Evolutionary conservation across 2,113 vertebrate species (phyloP), one percentile per base, ranked within the genome.

Genomic region (Nasalis larvatus): DNA sequence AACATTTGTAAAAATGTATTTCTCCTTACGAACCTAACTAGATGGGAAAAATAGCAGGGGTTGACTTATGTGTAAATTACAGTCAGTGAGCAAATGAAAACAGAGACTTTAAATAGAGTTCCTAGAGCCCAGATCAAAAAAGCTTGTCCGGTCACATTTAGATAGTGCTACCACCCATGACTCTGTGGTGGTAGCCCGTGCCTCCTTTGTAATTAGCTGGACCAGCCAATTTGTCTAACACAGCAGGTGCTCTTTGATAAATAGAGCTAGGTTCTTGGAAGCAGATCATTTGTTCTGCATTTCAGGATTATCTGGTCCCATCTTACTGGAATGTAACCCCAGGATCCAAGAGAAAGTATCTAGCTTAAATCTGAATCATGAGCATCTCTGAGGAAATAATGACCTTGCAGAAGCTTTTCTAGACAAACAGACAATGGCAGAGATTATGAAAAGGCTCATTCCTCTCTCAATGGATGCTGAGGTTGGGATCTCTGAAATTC

Each of bases 1-100:
- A 76, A 45, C 68, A 42, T 80, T 96, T 86, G 32, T 37, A 84
- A 66, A 92, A 91, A 92, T 86, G n/a, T 63, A 21, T 78, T 82
- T n/a, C 35, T 71, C 42, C 40, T 91, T 45, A 35, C 45, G 82
- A 85, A 81, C 63, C 63, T 92, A 85, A 81, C 56, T 58, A 8
- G 92, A 68, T 3, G 25, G 78, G 37, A 32, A 74, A 96, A 77
- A 94, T 42, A 88, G 77, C 40, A 78, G 60, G 52, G 16, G 30
- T 18, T 78, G 12, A 56, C 71, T 86, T 93, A 6, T 18, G 27
- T 66, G 16, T 37, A 49, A 87, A 69, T 56, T 27, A 78, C 63
- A 80, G 66, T 92, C 71, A 20, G 30, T 32, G 78, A 35, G 18
- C 37, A 83, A 81, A 76, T 86, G 74, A 63, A 49, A 85, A 54